Conservation (phyloP, 30 jellyfish, hydroid and myxozoan genomes). For the Hydractinia echinata region DNA sequence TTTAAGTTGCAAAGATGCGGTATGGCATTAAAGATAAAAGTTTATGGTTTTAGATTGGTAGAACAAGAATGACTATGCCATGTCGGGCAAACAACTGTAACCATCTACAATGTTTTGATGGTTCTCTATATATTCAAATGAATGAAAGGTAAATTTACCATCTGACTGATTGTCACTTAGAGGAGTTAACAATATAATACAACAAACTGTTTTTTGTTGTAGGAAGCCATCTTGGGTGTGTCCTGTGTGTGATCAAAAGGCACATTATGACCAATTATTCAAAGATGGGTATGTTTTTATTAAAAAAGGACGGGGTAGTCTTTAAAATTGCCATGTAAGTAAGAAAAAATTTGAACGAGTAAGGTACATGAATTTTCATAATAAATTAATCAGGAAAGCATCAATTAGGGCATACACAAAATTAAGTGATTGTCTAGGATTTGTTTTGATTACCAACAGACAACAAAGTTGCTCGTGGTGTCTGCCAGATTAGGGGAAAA, state of each 20-base stretch:
- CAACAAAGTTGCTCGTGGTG: no score
- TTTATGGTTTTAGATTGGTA: conserved; percentile 59
- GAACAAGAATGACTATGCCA: conserved; percentile 77
- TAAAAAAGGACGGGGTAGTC: background rate
- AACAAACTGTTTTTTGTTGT: background rate
- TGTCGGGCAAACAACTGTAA: conserved; percentile 88
- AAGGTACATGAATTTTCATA: no score
- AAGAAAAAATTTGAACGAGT: no score
- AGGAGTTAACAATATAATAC: background rate
- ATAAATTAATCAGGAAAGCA: no score
- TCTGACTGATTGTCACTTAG: background rate
- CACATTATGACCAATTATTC: conserved; percentile 65
- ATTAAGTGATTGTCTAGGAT: no score
- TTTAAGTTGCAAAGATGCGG: background rate
- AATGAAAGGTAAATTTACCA: conserved; percentile 63
- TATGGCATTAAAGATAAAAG: background rate
- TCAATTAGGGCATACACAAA: no score
- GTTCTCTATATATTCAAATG: conserved; percentile 70
- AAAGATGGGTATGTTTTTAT: conserved; percentile 78
- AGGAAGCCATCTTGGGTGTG: conserved; percentile 97
- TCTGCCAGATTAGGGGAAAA: no score
- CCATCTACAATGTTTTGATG: conserved; percentile 94
- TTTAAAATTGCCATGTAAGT: no score
- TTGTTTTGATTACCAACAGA: no score
- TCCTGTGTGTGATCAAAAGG: conserved; percentile 94